Evolutionary conservation across 1,140 invertebrate genomes (phyloP).

Genomic region (Copidosoma floridanum): DNA sequence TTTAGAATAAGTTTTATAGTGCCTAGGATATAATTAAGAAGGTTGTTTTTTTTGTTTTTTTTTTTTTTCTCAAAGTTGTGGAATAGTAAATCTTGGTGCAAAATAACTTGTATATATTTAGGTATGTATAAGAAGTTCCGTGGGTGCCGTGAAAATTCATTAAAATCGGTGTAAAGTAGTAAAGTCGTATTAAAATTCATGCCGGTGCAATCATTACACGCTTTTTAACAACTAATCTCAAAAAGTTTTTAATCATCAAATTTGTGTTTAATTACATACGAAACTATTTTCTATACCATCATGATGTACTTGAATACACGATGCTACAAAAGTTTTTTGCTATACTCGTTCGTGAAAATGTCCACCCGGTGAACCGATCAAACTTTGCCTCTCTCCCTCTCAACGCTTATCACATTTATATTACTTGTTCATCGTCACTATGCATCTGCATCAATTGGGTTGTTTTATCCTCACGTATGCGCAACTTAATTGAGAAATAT

Average conservation of each 20-base stretch:
- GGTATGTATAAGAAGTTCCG: too few relatives aligned
- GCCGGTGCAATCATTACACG: neutral
- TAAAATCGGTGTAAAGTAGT: neutral
- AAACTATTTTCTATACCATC: neutral
- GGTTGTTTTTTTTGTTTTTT: neutral
- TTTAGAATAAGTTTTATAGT: neutral
- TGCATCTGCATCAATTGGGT: too few relatives aligned
- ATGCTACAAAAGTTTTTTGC: too few relatives aligned
- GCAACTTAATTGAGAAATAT: too few relatives aligned
- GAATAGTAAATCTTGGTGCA: slow-evolving; percentile 14
- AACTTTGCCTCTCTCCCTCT: too few relatives aligned
- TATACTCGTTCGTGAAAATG: too few relatives aligned
- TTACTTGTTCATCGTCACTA: too few relatives aligned
- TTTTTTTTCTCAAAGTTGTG: too few relatives aligned
- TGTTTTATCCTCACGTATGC: too few relatives aligned
- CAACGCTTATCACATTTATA: too few relatives aligned
- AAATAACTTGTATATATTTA: neutral
- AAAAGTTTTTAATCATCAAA: neutral
- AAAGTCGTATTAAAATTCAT: neutral
- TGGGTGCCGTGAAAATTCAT: neutral
- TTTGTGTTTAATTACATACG: neutral
- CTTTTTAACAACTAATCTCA: neutral
- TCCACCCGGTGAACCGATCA: too few relatives aligned
- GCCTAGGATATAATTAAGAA: slow-evolving; percentile 15
- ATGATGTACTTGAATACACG: neutral